Evolutionary conservation across 2,797 vertebrate genomes (phyloP), one percentile per base, ranked within the genome.

Genomic region (Margarornis squamiger): DNA sequence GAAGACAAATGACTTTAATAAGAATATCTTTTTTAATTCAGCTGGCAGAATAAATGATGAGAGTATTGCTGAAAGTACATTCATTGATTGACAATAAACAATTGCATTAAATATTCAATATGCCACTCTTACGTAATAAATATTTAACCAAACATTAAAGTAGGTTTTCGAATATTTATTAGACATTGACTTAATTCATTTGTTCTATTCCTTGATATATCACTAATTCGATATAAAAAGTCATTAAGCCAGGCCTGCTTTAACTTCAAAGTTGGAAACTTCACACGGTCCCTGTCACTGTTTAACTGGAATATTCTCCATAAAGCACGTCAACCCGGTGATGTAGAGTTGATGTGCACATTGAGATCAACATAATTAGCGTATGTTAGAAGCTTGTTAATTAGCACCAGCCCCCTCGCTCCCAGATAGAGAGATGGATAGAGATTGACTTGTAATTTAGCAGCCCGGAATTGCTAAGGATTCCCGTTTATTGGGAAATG

Each of bases 1-100:
- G 54, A 96, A 97, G 91, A 97, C 57, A 77, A 90, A 97, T 93
- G 65, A 77, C 88, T 97, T 95, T 96, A 92, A 88, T 93, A 86
- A 94, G 80, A 85, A 95, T 73, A 88, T 85, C 45, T 77, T 66
- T 79, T 92, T 95, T 55, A 88, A 93, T 96, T 95, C 88, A 61
- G 49, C 78, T 74, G 86, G 68, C 80, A 72, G 65, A 90, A 86
- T 90, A 93, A 95, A 90, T 52, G 83, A 63, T 45, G 95, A 49
- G 86, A 36, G 77, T 6, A 7, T 74, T 52, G 65, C 76, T 74
- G 94, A 51, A 88, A 71, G 83, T 81, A 29, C 96, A 93, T 93
- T 84, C 97, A 98, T 97, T 97, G 98, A 98, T 98, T 97, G 97
- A 94, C 97, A 97, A 98, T 98, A 98, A 98, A 97, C 96, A 78